Evolutionary conservation across 2,888 invertebrate species (phyloP), one percentile per base, ranked within the genome.

Genomic region (Margaritifera margaritifera): DNA sequence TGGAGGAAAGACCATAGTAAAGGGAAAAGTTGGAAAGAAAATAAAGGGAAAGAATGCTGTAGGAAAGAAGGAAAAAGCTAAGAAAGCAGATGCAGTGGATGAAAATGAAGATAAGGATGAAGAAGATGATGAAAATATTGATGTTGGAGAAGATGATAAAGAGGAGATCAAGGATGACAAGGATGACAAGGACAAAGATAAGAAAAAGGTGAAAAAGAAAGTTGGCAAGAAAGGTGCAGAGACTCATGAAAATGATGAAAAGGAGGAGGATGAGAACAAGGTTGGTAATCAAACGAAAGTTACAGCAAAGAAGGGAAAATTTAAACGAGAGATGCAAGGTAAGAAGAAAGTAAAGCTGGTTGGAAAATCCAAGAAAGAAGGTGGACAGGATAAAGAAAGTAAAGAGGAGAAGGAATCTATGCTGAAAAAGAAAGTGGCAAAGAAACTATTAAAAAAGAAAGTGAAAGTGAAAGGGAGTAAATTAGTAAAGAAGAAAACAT

Each of bases 391-490:
- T 55, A 55, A 22, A n/a, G 72, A 72, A 52, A 42, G 24, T 24
- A 66, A 60, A 31, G 57, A 64, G 24, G 60, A 61, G 60, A 66
- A 70, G 0, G 62, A 69, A 5, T 62, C 64, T 62, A 61, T 64
- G 3, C 58, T 59, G 25, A 73, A 69, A 59, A 24, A 2, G 52
- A 69, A 64, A 59, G 58, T 50, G 15, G 24, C 50, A 5, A 77
- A 77, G 53, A 72, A 72, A 66, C 55, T 77, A 4, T 61, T 72
- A 3, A 77, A 77, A 61, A 70, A 74, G 62, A 72, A 77, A 52
- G 68, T 71, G 53, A 74, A 68, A 52, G 42, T 77, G 50, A 77
- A 72, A 65, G 77, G 70, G 18, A 72, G 68, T 19, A 77, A 77
- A 58, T 69, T 66, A 58, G 64, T 69, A 18, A 76, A 75, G 56